These are phyloP conservation scores for Himantopus leucocephalus DNA, from an alignment of 2,113 vertebrate genomes.

Conservation along the genomic window DNA sequence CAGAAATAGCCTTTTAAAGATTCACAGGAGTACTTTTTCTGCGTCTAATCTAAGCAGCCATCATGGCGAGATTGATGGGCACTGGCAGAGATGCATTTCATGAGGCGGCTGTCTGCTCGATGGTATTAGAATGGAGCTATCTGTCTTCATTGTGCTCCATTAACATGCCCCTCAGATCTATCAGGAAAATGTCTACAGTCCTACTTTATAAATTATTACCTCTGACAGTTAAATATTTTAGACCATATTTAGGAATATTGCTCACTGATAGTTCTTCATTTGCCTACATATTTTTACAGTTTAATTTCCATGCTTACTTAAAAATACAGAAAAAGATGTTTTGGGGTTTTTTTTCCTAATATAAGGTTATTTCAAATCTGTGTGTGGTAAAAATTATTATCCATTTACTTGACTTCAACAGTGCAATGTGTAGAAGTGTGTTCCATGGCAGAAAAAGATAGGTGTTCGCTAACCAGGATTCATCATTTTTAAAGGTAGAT, in stretches of 20 bases:
- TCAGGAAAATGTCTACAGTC: constrained; percentile 65
- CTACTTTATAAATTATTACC: constrained; percentile 73
- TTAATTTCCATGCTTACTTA: not conserved
- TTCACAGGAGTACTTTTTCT: constrained; percentile 70
- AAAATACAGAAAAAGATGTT: not conserved
- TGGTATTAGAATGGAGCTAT: constrained; percentile 71
- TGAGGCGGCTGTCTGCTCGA: constrained; percentile 50
- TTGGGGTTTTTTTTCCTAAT: not conserved
- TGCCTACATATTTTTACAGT: not conserved
- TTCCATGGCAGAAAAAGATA: not conserved
- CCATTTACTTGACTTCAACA: not conserved
- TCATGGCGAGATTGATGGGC: constrained; percentile 74
- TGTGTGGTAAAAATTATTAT: not conserved
- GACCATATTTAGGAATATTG: constrained; percentile 64
- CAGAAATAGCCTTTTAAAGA: constrained; percentile 76
- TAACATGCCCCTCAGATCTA: constrained; percentile 76
- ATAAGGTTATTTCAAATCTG: not conserved
- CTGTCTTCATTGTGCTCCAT: constrained; percentile 79
- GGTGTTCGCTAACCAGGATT: not conserved
- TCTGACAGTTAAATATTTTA: constrained; percentile 71
- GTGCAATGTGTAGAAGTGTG: not conserved
- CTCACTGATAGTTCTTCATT: constrained; percentile 34
- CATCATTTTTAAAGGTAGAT: not conserved
- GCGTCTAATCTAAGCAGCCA: constrained; percentile 69
- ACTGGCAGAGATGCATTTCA: constrained; percentile 73